Conservation (phyloP, 2,797 vertebrate species). For the Periophthalmus magnuspinnatus region DNA sequence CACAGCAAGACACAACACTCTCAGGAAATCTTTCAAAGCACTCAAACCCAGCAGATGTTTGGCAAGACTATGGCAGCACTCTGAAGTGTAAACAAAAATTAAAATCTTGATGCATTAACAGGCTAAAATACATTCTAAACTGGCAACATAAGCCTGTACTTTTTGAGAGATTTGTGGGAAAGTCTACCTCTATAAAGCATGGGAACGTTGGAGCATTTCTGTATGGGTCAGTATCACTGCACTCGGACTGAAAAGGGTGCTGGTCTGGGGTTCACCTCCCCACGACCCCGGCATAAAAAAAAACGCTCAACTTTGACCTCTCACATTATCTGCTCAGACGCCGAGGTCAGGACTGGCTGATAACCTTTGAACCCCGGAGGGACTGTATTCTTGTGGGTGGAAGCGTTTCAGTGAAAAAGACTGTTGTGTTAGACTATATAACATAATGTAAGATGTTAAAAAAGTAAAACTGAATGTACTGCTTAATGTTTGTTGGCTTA, state of each 20-base stretch:
- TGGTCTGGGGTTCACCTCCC: constrained; percentile 67
- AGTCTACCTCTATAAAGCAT: constrained; percentile 48
- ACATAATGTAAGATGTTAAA: not conserved
- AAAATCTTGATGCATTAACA: not conserved
- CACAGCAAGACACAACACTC: constrained; percentile 65
- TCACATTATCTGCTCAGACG: constrained; percentile 75
- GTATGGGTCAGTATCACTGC: constrained; percentile 49
- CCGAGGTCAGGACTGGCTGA: constrained; percentile 69
- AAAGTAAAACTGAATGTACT: not conserved
- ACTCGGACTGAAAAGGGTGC: constrained; percentile 19
- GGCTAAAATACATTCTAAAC: not conserved
- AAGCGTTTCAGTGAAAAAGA: constrained; percentile 23
- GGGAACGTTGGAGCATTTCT: constrained; percentile 49
- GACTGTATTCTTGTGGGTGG: constrained; percentile 32
- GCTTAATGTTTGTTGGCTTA: no score
- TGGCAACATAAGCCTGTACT: not conserved
- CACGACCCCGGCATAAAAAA: constrained; percentile 62
- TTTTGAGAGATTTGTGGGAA: constrained; percentile 6
- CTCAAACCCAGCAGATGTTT: constrained; percentile 46
- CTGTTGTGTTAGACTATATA: constrained; percentile 1
- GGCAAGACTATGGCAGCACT: constrained; percentile 11
- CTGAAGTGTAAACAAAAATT: not conserved
- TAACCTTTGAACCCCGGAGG: constrained; percentile 76
- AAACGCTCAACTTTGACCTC: constrained; percentile 76
- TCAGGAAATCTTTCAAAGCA: constrained; percentile 58